phyloP scores from a whole-genome alignment of 2,888 invertebrate species.

The Drosophila multiciliata region DNA sequence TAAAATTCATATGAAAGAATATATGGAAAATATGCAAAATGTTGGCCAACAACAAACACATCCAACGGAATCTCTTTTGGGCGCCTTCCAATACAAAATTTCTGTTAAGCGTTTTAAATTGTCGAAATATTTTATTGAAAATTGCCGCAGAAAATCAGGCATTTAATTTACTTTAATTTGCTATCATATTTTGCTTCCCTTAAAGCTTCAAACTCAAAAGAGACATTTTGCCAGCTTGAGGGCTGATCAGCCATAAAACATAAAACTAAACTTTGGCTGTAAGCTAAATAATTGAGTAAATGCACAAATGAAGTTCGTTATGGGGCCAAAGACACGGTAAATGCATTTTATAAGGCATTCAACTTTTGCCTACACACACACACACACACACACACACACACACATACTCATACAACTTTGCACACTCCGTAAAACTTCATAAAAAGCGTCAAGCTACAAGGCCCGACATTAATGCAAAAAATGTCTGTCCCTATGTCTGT shows the following conservation, averaged over 20 bases:
- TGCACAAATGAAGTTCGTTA: slow-evolving; percentile 33
- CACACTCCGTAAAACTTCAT: slow-evolving; percentile 22
- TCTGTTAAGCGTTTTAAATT: slow-evolving; percentile 21
- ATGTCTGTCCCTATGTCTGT: slow-evolving; percentile 14
- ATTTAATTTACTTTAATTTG: background rate
- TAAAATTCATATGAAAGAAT: slow-evolving; percentile 47
- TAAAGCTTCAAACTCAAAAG: slow-evolving; percentile 1
- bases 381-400: slow-evolving; percentile 6
- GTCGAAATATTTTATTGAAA: slow-evolving; percentile 15
- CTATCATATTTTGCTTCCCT: background rate
- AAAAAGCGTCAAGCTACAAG: slow-evolving; percentile 40
- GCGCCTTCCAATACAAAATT: background rate
- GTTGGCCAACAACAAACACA: slow-evolving; percentile 22
- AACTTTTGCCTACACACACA: slow-evolving; percentile 38
- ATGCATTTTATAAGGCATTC: slow-evolving; percentile 57
- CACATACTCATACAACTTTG: background rate
- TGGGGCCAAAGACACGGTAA: slow-evolving; percentile 37
- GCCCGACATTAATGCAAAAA: slow-evolving; percentile 41
- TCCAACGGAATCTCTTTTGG: slow-evolving; percentile 21
- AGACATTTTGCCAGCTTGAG: background rate
- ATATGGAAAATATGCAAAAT: slow-evolving; percentile 37
- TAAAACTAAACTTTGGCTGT: background rate
- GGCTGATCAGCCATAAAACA: background rate
- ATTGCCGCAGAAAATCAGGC: slow-evolving; percentile 11
- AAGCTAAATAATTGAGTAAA: slow-evolving; percentile 47